Percentiles rank a stretch among this genome's conserved stretches.
Evolutionary conservation across 2,888 invertebrate genomes (phyloP).

Genomic region (Autographa pulchrina): DNA sequence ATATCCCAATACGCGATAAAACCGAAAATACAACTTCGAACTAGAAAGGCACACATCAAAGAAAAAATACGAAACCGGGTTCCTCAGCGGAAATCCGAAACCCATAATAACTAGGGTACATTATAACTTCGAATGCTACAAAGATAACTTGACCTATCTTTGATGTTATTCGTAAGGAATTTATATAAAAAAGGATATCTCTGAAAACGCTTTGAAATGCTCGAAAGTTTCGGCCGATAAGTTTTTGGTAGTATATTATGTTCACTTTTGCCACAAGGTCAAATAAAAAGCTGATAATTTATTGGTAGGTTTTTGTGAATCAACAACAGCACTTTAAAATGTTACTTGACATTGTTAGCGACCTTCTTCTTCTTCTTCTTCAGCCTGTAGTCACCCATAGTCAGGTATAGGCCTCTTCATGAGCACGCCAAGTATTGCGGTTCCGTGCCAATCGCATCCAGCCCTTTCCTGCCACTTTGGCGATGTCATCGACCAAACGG

Average conservation of each 20-base stretch:
- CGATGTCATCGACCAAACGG: too few relatives aligned
- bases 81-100: constrained; percentile 70
- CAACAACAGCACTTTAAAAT: too few relatives aligned
- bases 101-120: constrained; percentile 73
- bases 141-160: constrained; percentile 65
- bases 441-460: too few relatives aligned
- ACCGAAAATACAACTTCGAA: constrained; percentile 39
- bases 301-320: background rate
- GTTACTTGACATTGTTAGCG: too few relatives aligned
- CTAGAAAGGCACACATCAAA: constrained; percentile 70
- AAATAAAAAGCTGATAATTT: background rate
- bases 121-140: constrained; percentile 65
- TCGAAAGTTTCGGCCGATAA: constrained; percentile 9
- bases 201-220: constrained; percentile 23
- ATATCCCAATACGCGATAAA: constrained; percentile 24
- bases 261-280: background rate
- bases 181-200: constrained; percentile 49
- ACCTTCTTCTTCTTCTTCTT: too few relatives aligned
- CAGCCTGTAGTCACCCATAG: too few relatives aligned
- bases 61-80: constrained; percentile 73
- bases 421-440: too few relatives aligned
- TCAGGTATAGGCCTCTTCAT: too few relatives aligned
- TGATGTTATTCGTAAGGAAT: constrained; percentile 57
- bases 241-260: constrained; percentile 11
- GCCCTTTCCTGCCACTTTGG: too few relatives aligned